Base-by-base conservation (phyloP, 2,113 vertebrate species). In the Rhegmatorhina hoffmannsi region DNA sequence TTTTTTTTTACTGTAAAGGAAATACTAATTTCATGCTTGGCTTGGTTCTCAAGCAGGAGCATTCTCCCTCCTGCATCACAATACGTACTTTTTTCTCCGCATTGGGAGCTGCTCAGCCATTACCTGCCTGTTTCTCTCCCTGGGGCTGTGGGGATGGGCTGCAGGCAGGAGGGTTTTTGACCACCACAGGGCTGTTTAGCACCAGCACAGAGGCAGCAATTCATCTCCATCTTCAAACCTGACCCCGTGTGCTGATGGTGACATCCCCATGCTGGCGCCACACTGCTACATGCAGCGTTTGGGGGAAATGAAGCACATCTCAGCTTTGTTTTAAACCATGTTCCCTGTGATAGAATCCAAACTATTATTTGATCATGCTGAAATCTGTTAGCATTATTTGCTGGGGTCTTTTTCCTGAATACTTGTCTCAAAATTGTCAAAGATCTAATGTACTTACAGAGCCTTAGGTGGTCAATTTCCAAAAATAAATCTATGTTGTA, bases 21-120 rank as follows among this genome's bases (percentile, higher is more conserved):
- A 94, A 90, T 95, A 93, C 17, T 92, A 94, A 96, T 97, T 95
- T 97, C 93, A 93, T 90, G 87, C 87, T 92, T 96, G 91, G 55
- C 63, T 96, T 91, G 44, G 5, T 47, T 86, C 73, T 95, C 36
- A 43, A 91, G 82, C 74, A 67, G 85, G 44, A 86, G 53, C 46
- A 15, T 91, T 91, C 70, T 88, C 62, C 26, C 46, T 80, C 53
- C 82, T 74, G 85, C 79, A 84, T 88, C 75, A 82, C 0, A 3
- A 66, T 19, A 13, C 40, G 46, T 9, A 6, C 6, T 60, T 92
- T 72, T 89, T 75, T 55, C 43, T 91, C 63, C 1, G 1, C 19
- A 12, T 64, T 8, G 2, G 40, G 49, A 82, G 76, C 73, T 78
- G 76, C 86, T 52, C 50, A 86, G 36, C 0, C 2, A 67, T 75